These are phyloP conservation scores for Tetrao urogallus DNA, from an alignment of 2,113 vertebrate species.

Conservation along the genomic window DNA sequence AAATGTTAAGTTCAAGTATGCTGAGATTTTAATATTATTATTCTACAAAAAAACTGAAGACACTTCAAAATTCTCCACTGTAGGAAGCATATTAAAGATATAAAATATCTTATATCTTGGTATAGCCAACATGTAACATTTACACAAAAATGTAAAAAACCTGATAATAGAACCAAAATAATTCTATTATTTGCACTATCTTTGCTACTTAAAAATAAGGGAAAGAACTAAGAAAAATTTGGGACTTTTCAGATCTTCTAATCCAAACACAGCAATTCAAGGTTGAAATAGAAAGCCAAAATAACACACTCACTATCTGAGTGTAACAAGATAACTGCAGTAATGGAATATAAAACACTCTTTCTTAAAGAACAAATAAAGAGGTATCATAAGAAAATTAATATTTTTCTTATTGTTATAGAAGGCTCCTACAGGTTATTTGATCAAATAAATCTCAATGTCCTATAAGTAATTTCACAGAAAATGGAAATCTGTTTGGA, in stretches of 20 bases:
- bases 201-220: neutral
- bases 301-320: neutral
- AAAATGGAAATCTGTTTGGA: neutral
- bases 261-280: neutral
- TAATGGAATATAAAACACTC: neutral
- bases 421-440: neutral
- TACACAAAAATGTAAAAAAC: neutral
- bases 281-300: neutral
- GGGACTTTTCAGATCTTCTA: neutral
- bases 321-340: neutral
- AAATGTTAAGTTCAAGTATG: neutral
- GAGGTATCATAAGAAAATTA: neutral
- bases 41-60: neutral
- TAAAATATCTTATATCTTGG: no score
- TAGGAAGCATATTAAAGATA: neutral
- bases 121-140: neutral
- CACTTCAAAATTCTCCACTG: neutral
- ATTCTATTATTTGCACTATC: neutral
- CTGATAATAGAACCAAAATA: neutral
- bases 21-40: neutral
- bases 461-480: neutral
- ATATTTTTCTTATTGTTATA: neutral
- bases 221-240: neutral
- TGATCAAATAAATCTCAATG: neutral
- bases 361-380: neutral